Evolutionary conservation across 2,888 invertebrate species (phyloP).

Genomic region (Resseliella maxima): DNA sequence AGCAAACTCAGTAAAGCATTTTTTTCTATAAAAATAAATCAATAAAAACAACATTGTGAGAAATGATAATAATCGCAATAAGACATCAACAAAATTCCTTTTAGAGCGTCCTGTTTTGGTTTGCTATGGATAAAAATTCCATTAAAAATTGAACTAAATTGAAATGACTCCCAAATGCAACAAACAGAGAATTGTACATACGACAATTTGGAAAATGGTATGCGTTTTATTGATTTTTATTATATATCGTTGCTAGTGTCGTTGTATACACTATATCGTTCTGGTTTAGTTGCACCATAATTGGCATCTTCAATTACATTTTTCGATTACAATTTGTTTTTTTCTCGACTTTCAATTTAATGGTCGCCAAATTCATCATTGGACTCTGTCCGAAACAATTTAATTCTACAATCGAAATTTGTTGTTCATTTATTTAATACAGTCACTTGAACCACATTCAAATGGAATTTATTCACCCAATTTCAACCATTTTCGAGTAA

Average conservation of each 20-base stretch:
- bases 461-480: too few species aligned
- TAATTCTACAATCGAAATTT: neutral
- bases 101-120: neutral
- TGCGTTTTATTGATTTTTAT: constrained; percentile 39
- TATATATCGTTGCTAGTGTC: neutral
- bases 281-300: neutral
- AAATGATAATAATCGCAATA: neutral
- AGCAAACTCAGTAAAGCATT: neutral
- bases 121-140: neutral
- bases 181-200: neutral
- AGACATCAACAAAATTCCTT: neutral
- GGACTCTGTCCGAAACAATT: neutral
- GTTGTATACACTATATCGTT: neutral
- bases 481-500: too few species aligned
- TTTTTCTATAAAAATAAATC: too few species aligned
- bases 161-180: constrained; percentile 12
- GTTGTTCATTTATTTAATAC: neutral
- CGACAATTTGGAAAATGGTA: neutral
- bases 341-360: too few species aligned
- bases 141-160: constrained; percentile 23
- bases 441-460: too few species aligned
- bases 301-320: constrained; percentile 33
- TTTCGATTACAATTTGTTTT: too few species aligned
- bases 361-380: neutral
- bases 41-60: neutral